Evolutionary conservation across 2,888 invertebrate species (phyloP).

Genomic region (Chymomyza procnemis): DNA sequence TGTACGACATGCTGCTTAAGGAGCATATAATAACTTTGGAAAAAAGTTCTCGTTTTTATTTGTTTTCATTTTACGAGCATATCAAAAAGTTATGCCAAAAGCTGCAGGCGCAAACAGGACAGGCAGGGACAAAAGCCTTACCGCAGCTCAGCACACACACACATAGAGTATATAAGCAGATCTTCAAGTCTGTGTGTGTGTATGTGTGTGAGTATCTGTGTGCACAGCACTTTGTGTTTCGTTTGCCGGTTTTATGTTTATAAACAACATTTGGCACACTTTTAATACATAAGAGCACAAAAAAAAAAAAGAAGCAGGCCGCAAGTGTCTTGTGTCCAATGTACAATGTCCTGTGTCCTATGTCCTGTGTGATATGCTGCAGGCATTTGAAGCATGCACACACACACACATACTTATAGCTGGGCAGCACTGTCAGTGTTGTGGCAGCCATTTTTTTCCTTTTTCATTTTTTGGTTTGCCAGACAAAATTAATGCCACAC

Average conservation of each 20-base stretch:
- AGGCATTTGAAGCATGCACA: background rate
- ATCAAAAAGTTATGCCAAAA: conserved; percentile 5
- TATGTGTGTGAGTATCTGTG: background rate
- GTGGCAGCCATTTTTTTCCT: too few relatives aligned
- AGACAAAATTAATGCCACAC: conserved; percentile 4
- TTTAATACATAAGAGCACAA: background rate
- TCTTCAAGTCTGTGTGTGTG: background rate
- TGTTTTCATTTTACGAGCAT: background rate
- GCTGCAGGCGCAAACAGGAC: background rate
- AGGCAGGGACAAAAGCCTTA: background rate
- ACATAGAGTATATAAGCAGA: background rate
- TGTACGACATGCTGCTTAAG: conserved; percentile 13
- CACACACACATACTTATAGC: background rate
- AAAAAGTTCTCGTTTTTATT: background rate
- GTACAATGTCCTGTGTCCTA: background rate
- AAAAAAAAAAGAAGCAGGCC: background rate
- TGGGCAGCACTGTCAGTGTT: background rate
- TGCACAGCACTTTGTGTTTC: conserved; percentile 1
- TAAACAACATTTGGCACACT: conserved; percentile 23
- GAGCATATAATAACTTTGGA: background rate
- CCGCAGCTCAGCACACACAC: background rate
- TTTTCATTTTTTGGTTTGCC: background rate
- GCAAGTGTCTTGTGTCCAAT: background rate
- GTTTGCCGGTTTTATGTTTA: conserved; percentile 6
- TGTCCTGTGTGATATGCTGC: background rate